Base-by-base conservation (phyloP, 2,888 invertebrate genomes). In the Drosophila diplacantha region DNA sequence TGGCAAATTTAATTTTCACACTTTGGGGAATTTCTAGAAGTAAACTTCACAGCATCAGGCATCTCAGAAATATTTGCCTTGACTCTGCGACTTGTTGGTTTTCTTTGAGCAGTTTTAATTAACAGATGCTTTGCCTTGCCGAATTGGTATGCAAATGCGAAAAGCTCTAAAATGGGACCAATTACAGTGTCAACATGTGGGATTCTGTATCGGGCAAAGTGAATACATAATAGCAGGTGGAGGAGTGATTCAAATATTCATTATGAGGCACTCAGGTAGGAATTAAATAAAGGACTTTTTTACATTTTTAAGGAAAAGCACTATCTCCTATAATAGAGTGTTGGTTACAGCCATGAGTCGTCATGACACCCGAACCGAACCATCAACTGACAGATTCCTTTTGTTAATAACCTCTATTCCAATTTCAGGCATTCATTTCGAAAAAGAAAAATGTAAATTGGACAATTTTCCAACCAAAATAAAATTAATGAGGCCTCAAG, bases 1-100 rank as follows among this genome's bases (percentile, higher is more conserved):
- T 61, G 70, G 32, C 37, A 81, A 77, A 74, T 72, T 74, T 59
- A 68, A 70, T 74, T 77, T 44, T 39, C 63, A 47, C 55, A 58
- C 72, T 50, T 53, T 61, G 41, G 67, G 58, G 64, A 38, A 61
- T 66, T 58, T 34, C 16, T 34, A 29, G 16, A 22, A 44, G 52
- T 53, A 41, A 53, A 58, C 51, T 57, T 59, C 59, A 56, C 58
- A 41, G 50, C 68, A 41, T 22, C 24, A 18, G 50, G 46, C 44
- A 54, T 56, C 11, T 20, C 18, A 38, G 16, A 41, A 22, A 44
- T 46, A 46, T 59, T 60, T 60, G 18, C 46, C 11, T 38, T 9
- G 12, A 5, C 29, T 39, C 20, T 37, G n/a, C 26, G 38, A 56
- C 38, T 52, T 20, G 11, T 29, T 61, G 22, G 49, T 26, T 20